Base-by-base conservation (phyloP, 2,797 vertebrate species). In the Triplophysa bombifrons region DNA sequence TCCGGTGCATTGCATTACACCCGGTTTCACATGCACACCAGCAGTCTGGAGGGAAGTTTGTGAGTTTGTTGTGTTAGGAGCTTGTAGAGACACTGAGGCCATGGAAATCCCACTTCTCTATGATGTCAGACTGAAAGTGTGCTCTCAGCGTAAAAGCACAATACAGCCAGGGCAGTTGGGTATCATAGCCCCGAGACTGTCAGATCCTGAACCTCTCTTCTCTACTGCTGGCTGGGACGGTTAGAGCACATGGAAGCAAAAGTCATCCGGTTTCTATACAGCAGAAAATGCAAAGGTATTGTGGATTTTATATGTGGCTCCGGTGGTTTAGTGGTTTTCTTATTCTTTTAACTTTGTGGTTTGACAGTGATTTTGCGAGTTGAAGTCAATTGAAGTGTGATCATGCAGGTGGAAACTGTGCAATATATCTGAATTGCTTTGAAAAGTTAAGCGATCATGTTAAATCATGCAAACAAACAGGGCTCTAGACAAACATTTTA, bases 21-120 rank as follows among this genome's bases (percentile, higher is more conserved):
- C 19, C 19, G 16, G 25, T 74, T 73, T 48, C 5, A 34, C 34
- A 38, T 7, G 4, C 34, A 16, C 17, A 19, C 27, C 30, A 34
- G 41, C 48, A 3, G 20, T 61, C 30, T 63, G 44, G 56, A 78
- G 44, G 20, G 12, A 79, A 71, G 56, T 30, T 14, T 53, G 5
- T 16, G 51, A 14, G 65, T 22, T 75, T 66, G 55, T 71, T 74
- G 30, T 63, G 56, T 51, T 74, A 46, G 56, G 20, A 44, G 68
- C 22, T 38, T 12, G 46, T 58, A 12, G 68, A 53, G 69, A 70
- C 19, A 72, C 68, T 76, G 71, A 61, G 68, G 84, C 81, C 83
- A 89, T 87, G 89, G 86, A 91, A 88, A 90, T 91, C 85, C 89
- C 85, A 92, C 92, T 92, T 93, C 91, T 92, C 91, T 91, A 86